Evolutionary conservation across 2,113 vertebrate genomes (phyloP).

Genomic region (Genyomyrus donnyi): DNA sequence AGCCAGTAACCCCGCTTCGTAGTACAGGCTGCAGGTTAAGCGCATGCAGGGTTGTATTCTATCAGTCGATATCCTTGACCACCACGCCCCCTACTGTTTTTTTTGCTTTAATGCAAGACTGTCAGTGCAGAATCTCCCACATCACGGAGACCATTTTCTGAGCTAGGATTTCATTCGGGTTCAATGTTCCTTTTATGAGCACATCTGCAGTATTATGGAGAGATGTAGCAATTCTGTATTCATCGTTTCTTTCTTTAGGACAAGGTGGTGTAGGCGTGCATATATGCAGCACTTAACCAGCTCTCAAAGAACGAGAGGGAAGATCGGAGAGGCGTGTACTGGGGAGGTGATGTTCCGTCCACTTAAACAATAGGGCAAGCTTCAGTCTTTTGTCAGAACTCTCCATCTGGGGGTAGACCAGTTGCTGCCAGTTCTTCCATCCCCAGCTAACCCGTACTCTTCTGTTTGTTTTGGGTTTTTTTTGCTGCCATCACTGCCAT

Average conservation of each 20-base stretch:
- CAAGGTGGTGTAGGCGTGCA: background rate
- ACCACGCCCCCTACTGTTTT: background rate
- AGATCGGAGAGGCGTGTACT: constrained; percentile 50
- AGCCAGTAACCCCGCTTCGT: no score
- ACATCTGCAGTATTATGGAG: background rate
- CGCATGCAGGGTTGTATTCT: background rate
- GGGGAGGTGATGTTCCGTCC: constrained; percentile 61
- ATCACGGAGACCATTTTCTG: background rate
- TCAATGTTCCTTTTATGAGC: background rate
- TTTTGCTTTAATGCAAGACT: background rate
- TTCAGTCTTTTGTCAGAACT: constrained; percentile 58
- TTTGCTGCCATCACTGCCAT: background rate
- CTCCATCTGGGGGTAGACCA: constrained; percentile 56
- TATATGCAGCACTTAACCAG: constrained; percentile 2
- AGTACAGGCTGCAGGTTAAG: background rate
- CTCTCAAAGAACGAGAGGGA: constrained; percentile 52
- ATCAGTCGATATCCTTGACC: background rate
- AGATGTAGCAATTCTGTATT: background rate
- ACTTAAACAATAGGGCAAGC: constrained; percentile 63
- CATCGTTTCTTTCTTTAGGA: background rate
- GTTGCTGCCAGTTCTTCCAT: constrained; percentile 47
- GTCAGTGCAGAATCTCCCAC: background rate
- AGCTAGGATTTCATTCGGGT: background rate
- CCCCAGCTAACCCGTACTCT: background rate
- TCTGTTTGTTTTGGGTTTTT: background rate